Percentiles rank a stretch among this genome's conserved stretches.
Evolutionary conservation across 2,113 vertebrate genomes (phyloP).

Genomic region (Phocoena sinus): DNA sequence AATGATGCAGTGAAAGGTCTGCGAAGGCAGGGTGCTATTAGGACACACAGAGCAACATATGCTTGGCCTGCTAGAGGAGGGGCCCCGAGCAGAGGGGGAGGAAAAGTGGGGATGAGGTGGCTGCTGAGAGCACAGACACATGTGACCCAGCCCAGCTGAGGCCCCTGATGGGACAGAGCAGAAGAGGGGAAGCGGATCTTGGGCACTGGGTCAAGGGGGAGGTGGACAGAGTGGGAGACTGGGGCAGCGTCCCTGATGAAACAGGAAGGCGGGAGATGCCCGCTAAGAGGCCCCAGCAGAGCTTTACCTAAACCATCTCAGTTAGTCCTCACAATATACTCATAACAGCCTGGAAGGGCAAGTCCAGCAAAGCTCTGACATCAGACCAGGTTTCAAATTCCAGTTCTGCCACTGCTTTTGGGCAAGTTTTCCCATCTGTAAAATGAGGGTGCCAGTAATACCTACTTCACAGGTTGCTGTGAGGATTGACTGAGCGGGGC

Average conservation of each 20-base stretch:
- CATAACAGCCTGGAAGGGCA: not conserved
- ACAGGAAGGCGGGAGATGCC: not conserved
- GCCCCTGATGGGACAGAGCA: not conserved
- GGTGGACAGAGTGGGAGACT: no score
- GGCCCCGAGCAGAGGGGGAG: not conserved
- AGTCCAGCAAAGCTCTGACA: not conserved
- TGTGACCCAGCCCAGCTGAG: not conserved
- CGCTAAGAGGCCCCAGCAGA: not conserved
- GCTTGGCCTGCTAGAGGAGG: no score
- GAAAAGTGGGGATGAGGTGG: accelerated
- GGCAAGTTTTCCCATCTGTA: not conserved
- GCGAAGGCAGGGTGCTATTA: not conserved
- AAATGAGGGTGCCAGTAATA: not conserved
- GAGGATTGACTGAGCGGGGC: not conserved
- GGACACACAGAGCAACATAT: no score
- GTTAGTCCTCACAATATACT: not conserved
- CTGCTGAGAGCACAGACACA: not conserved
- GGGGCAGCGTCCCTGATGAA: not conserved
- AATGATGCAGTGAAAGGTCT: not conserved
- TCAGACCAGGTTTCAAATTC: not conserved
- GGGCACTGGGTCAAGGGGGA: not conserved
- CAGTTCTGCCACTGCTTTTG: not conserved
- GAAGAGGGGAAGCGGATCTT: not conserved
- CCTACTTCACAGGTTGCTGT: not conserved
- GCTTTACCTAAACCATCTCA: not conserved